Evolutionary conservation across 1,140 invertebrate species (phyloP).

Genomic region (Drosophila nannoptera): DNA sequence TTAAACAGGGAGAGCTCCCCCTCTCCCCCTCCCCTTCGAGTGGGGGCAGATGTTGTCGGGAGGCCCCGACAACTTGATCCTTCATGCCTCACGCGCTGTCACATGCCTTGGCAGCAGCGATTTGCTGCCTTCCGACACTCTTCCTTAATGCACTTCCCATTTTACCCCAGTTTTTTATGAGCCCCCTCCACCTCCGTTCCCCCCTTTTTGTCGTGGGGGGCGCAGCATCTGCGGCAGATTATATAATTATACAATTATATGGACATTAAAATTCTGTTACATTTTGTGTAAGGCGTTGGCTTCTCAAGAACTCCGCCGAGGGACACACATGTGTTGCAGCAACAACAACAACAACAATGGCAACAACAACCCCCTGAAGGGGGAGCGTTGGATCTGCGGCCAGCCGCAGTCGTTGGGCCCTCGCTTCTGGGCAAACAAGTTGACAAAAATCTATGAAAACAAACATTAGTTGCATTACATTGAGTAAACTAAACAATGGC

Average conservation of each 20-base stretch:
- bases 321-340: slow-evolving; percentile 60
- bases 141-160: slow-evolving; percentile 39
- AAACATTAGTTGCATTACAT: slow-evolving; percentile 56
- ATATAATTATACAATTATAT: slow-evolving; percentile 77
- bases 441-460: slow-evolving; percentile 71
- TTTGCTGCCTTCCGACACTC: slow-evolving; percentile 10
- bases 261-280: slow-evolving; percentile 74
- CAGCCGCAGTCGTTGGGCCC: slow-evolving; percentile 12
- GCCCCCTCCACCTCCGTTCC: not conserved
- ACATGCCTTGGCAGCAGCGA: slow-evolving; percentile 17
- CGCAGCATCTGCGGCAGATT: slow-evolving; percentile 61
- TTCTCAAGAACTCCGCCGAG: slow-evolving; percentile 44
- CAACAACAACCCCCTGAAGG: too few relatives aligned
- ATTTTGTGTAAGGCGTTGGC: slow-evolving; percentile 59
- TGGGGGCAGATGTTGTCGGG: slow-evolving; percentile 3
- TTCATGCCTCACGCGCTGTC: slow-evolving; percentile 22
- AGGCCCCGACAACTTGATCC: slow-evolving; percentile 27
- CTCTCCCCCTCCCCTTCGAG: too few relatives aligned
- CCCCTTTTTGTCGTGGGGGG: slow-evolving; percentile 5
- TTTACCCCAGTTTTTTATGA: not conserved
- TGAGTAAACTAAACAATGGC: slow-evolving; percentile 32
- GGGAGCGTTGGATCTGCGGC: too few relatives aligned
- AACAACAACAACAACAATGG: slow-evolving; percentile 36
- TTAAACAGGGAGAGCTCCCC: too few relatives aligned
- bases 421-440: slow-evolving; percentile 51